Conservation (phyloP, 2,797 vertebrate genomes). For the Meriones psammophilus region DNA sequence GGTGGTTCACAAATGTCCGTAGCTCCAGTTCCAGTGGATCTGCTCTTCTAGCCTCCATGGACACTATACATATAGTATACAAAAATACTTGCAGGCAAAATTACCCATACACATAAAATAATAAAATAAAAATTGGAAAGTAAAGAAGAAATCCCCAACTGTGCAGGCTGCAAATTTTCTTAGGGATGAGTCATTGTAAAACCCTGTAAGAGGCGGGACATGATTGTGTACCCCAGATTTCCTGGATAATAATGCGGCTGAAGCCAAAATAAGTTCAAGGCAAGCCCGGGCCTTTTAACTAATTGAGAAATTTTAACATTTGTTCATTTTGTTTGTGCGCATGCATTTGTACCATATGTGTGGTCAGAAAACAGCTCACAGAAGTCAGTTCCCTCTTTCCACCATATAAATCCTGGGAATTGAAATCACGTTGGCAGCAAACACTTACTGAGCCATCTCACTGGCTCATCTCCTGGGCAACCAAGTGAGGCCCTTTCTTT, state of each 20-base stretch:
- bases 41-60: not conserved
- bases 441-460: not conserved
- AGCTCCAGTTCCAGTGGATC: not conserved
- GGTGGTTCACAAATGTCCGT: not conserved
- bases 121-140: not conserved
- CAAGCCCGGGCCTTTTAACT: not conserved
- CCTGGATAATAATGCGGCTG: not conserved
- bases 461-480: not conserved
- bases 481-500: not conserved
- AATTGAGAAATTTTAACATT: too few species aligned
- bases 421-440: not conserved
- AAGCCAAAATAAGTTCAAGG: not conserved
- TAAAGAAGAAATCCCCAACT: not conserved
- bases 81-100: not conserved
- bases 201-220: not conserved
- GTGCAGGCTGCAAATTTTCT: not conserved
- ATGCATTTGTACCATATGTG: too few species aligned
- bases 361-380: not conserved
- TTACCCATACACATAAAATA: too few species aligned
- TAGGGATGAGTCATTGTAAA: not conserved
- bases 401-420: not conserved
- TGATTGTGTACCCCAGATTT: accelerated
- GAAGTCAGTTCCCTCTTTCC: not conserved
- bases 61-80: not conserved
- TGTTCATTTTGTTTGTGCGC: not conserved